Evolutionary conservation across 2,888 invertebrate species (phyloP).

Genomic region (Drosophila peninsularis): DNA sequence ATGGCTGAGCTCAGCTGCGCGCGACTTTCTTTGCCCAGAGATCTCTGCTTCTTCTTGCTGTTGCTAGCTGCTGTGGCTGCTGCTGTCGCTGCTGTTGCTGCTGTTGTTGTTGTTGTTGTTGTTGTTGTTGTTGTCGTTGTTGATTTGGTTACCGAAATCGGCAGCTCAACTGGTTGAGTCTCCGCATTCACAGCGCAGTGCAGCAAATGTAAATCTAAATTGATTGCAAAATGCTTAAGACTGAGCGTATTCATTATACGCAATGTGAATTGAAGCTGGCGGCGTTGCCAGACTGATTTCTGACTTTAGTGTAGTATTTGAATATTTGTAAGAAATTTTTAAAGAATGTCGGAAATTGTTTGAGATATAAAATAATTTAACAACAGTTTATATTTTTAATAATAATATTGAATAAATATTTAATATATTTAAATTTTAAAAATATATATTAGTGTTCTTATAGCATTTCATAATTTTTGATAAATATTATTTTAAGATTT

Average conservation of each 20-base stretch:
- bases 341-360: neutral
- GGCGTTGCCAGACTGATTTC: conserved; percentile 56
- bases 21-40: conserved; percentile 54
- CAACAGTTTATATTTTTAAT: too few species aligned
- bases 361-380: too few species aligned
- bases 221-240: conserved; percentile 73
- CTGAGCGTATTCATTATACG: conserved; percentile 58
- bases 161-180: conserved; percentile 55
- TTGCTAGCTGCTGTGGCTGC: conserved; percentile 17
- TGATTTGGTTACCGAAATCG: conserved; percentile 48
- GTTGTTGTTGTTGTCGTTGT: conserved; percentile 23
- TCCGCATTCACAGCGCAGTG: conserved; percentile 47
- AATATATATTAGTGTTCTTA: too few species aligned
- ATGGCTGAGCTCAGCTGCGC: conserved; percentile 26
- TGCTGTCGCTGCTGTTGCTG: conserved; percentile 23
- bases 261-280: conserved; percentile 32
- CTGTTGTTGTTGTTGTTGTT: conserved; percentile 18
- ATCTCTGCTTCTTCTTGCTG: conserved; percentile 35
- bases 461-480: too few species aligned
- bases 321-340: neutral
- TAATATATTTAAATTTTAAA: too few species aligned
- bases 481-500: too few species aligned
- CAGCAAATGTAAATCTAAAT: conserved; percentile 76
- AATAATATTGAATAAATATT: too few species aligned
- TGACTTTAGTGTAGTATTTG: too few species aligned